Conservation (phyloP, 1,140 invertebrate genomes). For the Drosophila chauvacae region DNA sequence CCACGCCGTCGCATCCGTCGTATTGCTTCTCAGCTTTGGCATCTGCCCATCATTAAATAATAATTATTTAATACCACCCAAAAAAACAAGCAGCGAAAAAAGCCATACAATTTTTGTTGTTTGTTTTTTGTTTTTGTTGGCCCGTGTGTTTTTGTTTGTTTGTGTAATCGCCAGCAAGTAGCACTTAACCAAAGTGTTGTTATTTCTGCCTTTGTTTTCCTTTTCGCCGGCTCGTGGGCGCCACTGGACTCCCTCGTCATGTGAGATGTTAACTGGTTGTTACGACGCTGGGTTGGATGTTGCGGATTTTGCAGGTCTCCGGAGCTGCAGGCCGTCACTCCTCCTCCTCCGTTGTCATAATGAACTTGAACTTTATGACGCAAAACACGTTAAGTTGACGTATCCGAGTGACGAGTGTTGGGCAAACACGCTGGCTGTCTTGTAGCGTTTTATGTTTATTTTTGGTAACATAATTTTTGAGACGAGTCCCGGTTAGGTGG, state of each 20-base stretch:
- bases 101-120: slow-evolving; percentile 22
- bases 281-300: slow-evolving; percentile 17
- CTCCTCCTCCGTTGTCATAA: slow-evolving; percentile 55
- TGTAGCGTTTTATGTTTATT: slow-evolving; percentile 33
- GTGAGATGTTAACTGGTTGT: slow-evolving; percentile 54
- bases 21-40: slow-evolving; percentile 27
- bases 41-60: slow-evolving; percentile 71
- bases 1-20: not conserved
- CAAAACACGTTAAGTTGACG: slow-evolving; percentile 74
- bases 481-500: slow-evolving; percentile 35
- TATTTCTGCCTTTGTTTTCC: slow-evolving; percentile 41
- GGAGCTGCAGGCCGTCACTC: slow-evolving; percentile 16
- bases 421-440: slow-evolving; percentile 37
- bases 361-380: slow-evolving; percentile 82
- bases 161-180: slow-evolving; percentile 74
- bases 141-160: slow-evolving; percentile 31
- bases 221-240: slow-evolving; percentile 44
- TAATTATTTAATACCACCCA: slow-evolving; percentile 69
- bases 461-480: slow-evolving; percentile 42
- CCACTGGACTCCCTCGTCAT: slow-evolving; percentile 30
- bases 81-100: not conserved
- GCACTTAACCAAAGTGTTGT: slow-evolving; percentile 60
- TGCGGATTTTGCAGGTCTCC: slow-evolving; percentile 30
- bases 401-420: slow-evolving; percentile 53
- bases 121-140: slow-evolving; percentile 19